Evolutionary conservation across 2,888 invertebrate genomes (phyloP), one percentile per base, ranked within the genome.

Genomic region (Sminthurinus aureus): DNA sequence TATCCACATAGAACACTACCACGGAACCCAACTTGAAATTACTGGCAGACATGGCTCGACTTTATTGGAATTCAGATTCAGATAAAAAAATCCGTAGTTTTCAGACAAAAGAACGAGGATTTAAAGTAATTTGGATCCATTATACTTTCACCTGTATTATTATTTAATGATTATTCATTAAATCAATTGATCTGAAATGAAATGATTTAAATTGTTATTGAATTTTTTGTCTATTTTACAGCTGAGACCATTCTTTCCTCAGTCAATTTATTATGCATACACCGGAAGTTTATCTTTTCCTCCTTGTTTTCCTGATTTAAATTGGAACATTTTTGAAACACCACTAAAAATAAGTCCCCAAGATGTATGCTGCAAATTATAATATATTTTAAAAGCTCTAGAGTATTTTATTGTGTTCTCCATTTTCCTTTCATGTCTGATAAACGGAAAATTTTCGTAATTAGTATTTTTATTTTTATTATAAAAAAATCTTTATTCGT

Each of bases 231-330:
- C n/a, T n/a, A n/a, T n/a, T n/a, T n/a, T n/a, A n/a, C n/a, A n/a
- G n/a, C 58, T 82, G 24, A 22, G 69, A 3, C n/a, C 71, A 0
- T 77, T 82, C 22, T 82, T 82, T 24, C 82, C 82, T 12, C 12
- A n/a, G 18, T 82, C 82, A 8, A n/a, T 22, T 52, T 81, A 81
- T 66, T 84, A 76, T 22, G 18, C 73, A 0, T 84, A 84, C 78
- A 76, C 15, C 12, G 84, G 84, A 0, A 67, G 76, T 0, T 69
- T 84, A 22, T 81, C 84, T 15, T 81, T 81, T 52, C 84, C 84
- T 15, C 84, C 84, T 0, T 84, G 84, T 66, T 84, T 84, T 20
- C 81, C 80, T 1, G 75, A 84, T 51, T 22, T 84, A 15, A 73
- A 77, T n/a, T 84, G 81, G 81, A 58, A 38, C 3, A 58, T 84